Evolutionary conservation across 1,140 invertebrate genomes (phyloP).

Genomic region (Drosophila nigromelanica): DNA sequence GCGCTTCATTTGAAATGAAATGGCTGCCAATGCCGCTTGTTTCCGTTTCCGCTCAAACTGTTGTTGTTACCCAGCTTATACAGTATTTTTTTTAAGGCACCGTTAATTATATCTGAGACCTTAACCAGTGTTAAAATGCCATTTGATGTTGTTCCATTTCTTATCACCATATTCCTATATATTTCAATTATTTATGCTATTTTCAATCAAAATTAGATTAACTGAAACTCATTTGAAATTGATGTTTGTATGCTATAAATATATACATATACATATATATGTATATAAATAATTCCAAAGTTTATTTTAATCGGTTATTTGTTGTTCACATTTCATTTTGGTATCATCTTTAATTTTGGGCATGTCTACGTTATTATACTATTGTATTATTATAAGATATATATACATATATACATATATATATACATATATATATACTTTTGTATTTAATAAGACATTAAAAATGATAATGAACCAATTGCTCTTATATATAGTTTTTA

Average conservation of each 20-base stretch:
- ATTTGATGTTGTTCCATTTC: not conserved
- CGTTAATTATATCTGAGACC: constrained; percentile 9
- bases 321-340: constrained; percentile 9
- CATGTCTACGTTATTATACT: constrained; percentile 28
- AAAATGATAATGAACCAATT: constrained; percentile 30
- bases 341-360: constrained; percentile 25
- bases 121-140: constrained; percentile 27
- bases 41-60: constrained; percentile 42
- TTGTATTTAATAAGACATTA: constrained; percentile 40
- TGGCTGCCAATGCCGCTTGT: constrained; percentile 43
- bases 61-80: constrained; percentile 18
- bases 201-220: constrained; percentile 9
- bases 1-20: constrained; percentile 31
- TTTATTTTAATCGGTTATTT: not conserved
- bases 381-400: constrained; percentile 21
- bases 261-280: not conserved
- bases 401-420: constrained; percentile 2
- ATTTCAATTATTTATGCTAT: not conserved
- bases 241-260: constrained; percentile 5
- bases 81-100: constrained; percentile 6
- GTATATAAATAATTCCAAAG: not conserved
- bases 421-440: constrained; percentile 9
- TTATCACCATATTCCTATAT: not conserved
- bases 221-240: constrained; percentile 13
- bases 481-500: constrained; percentile 16